These are phyloP conservation scores for Gadus chalcogrammus DNA, from an alignment of 2,113 vertebrate genomes.

Conservation along the genomic window DNA sequence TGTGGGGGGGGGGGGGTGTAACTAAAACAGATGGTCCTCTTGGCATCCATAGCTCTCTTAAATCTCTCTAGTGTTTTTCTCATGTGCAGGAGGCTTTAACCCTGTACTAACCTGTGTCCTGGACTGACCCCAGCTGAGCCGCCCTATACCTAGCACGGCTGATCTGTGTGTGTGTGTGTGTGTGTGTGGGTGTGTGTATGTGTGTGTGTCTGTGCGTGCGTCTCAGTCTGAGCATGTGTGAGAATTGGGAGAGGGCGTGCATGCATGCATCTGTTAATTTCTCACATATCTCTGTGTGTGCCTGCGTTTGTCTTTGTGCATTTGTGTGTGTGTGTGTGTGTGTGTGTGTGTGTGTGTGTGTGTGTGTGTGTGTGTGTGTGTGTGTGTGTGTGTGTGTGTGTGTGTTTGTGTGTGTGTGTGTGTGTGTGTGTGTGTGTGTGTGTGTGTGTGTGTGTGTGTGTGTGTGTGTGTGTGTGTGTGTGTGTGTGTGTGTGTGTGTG, in stretches of 20 bases:
- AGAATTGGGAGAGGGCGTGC: background rate
- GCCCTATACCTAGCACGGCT: slow-evolving; percentile 47
- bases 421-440: slow-evolving; percentile 2
- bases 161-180: slow-evolving; percentile 1
- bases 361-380: too few relatives aligned
- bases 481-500: too few relatives aligned
- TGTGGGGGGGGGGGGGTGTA: slow-evolving; percentile 27
- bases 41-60: slow-evolving; percentile 70
- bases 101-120: slow-evolving; percentile 70
- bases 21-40: slow-evolving; percentile 72
- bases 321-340: background rate
- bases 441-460: too few relatives aligned
- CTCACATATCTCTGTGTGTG: background rate
- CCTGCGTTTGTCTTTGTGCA: background rate
- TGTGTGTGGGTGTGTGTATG: slow-evolving; percentile 25
- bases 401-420: background rate
- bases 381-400: too few relatives aligned
- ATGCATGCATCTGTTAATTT: background rate
- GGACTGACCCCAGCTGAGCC: slow-evolving; percentile 56
- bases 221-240: slow-evolving; percentile 5
- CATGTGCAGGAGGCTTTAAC: slow-evolving; percentile 69
- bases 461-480: too few relatives aligned
- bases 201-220: slow-evolving; percentile 9
- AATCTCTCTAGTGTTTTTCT: slow-evolving; percentile 74
- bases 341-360: too few relatives aligned